Base-by-base conservation (phyloP, 2,797 vertebrate species). In the Premnoplex brunnescens region DNA sequence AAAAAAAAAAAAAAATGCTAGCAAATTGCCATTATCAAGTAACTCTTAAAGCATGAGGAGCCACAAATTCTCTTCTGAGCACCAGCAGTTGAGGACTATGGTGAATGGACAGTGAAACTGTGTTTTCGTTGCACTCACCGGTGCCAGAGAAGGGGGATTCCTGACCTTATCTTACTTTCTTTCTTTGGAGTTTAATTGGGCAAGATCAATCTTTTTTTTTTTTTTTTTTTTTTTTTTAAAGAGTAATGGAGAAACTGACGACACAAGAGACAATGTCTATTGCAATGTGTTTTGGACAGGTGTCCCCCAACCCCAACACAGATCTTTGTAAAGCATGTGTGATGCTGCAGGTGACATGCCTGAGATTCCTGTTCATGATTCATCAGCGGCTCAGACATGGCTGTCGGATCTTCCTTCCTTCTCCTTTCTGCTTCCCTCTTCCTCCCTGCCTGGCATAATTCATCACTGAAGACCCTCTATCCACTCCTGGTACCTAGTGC, bases 1-100 rank as follows among this genome's bases (percentile, higher is more conserved):
- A 52, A 49, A 62, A 91, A 39, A 37, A 37, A 36, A 36, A 43
- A 21, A 93, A 95, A 75, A 48, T 52, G 2, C 24, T 76, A 79
- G 24, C 36, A 94, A 95, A 79, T 85, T 92, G 48, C 55, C 28
- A 37, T 16, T 78, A 77, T 36, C 12, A 91, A 92, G 51, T 62
- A 64, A 67, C 60, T 89, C 89, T 80, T 68, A 64, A 91, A 85
- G 66, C 46, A 34, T 36, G 28, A 88, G 49, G 46, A 23, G 43
- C 19, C 27, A 72, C 24, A 82, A 93, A 79, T 28, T 69, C 14
- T 77, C 30, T 91, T 91, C 69, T 59, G 18, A 63, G 39, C 30
- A 54, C 39, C 22, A 71, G 6, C 28, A 85, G 74, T n/a, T 5
- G 15, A 83, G 14, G 26, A 44, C 9, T 6, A n/a, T 2, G 3